Conservation (phyloP, 2,797 vertebrate genomes). For the Peromyscus nudipes region DNA sequence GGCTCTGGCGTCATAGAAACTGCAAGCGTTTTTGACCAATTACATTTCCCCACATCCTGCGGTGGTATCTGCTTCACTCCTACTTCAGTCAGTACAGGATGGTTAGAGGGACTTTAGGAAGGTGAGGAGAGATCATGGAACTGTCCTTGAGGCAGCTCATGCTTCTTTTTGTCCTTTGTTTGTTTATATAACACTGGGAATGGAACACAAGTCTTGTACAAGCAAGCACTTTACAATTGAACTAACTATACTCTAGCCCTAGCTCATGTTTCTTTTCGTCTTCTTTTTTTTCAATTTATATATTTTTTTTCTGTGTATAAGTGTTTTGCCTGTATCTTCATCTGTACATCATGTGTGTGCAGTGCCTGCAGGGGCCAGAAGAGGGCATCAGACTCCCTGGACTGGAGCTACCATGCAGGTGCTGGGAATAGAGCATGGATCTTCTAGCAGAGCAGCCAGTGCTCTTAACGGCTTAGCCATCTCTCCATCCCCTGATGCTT, state of each 20-base stretch:
- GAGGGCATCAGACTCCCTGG: not conserved
- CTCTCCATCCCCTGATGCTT: not conserved
- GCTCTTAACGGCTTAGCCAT: not conserved
- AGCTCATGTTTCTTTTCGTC: not conserved
- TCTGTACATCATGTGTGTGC: not conserved
- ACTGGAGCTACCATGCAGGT: not conserved
- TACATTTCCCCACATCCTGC: not conserved
- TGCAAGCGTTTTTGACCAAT: slow-evolving; percentile 28
- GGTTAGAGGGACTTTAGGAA: not conserved
- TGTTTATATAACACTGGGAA: not conserved
- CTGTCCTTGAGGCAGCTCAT: not conserved
- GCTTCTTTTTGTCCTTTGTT: not conserved
- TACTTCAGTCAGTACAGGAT: not conserved
- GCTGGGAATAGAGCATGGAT: not conserved
- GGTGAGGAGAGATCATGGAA: not conserved
- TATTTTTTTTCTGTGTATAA: not conserved
- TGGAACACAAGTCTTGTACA: not conserved
- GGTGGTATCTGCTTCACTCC: not conserved
- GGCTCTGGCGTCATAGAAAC: not conserved
- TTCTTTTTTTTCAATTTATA: not conserved
- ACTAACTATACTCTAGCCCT: not conserved
- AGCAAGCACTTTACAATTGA: not conserved
- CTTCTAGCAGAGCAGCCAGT: not conserved
- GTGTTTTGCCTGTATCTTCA: not conserved
- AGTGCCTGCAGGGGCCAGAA: not conserved